Conservation (phyloP, 2,888 invertebrate genomes). For the Bombylius major region DNA sequence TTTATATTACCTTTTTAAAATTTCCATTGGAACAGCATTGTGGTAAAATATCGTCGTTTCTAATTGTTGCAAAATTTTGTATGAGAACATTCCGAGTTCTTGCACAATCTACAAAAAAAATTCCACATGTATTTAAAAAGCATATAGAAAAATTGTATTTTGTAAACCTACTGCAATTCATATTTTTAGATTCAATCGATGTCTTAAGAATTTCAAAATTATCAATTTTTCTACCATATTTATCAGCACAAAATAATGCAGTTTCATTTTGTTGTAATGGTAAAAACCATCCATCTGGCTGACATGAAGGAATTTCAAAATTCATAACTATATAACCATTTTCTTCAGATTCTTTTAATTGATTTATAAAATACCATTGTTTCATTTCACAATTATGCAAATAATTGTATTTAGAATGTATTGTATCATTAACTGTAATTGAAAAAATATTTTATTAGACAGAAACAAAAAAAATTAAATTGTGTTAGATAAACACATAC, state of each 20-base stretch:
- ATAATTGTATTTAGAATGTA: slow-evolving; percentile 31
- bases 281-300: slow-evolving; percentile 40
- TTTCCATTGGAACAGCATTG: slow-evolving; percentile 51
- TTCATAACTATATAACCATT: slow-evolving; percentile 28
- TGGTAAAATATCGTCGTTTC: slow-evolving; percentile 38
- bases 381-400: slow-evolving; percentile 35
- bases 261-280: slow-evolving; percentile 29
- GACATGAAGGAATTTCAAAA: slow-evolving; percentile 35
- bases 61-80: slow-evolving; percentile 11
- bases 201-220: slow-evolving; percentile 37
- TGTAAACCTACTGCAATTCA: slow-evolving; percentile 50
- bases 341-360: slow-evolving; percentile 24
- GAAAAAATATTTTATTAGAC: not conserved
- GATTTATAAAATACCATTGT: slow-evolving; percentile 24
- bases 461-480: not conserved
- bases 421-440: slow-evolving; percentile 29
- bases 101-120: slow-evolving; percentile 46
- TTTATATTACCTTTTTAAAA: slow-evolving; percentile 34
- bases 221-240: slow-evolving; percentile 41
- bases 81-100: slow-evolving; percentile 39
- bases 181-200: slow-evolving; percentile 34
- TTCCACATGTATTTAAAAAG: not conserved
- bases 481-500: slow-evolving; percentile 26
- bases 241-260: slow-evolving; percentile 47
- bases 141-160: too few relatives aligned